Percentiles rank a stretch among this genome's conserved stretches.
phyloP scores from a whole-genome alignment of 2,113 vertebrate species.

The Bettongia penicillata region DNA sequence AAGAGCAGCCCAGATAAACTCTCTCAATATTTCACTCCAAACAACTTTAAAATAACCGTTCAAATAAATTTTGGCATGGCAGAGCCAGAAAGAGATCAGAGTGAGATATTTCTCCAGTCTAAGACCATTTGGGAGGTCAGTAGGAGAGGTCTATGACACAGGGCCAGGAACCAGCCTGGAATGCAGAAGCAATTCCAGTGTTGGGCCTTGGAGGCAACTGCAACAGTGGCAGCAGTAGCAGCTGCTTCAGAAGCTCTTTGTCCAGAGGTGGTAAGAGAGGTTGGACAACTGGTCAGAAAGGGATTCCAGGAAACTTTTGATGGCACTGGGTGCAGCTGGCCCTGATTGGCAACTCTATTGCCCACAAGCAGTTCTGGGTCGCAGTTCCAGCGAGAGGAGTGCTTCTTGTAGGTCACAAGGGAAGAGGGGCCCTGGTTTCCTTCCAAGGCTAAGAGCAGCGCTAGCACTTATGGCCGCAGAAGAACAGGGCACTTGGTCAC shows the following conservation, averaged over 20 bases:
- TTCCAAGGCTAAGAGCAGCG: not conserved
- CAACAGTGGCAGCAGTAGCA: not conserved
- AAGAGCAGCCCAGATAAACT: not conserved
- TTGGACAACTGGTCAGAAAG: not conserved
- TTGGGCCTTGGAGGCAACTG: not conserved
- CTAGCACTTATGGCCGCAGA: not conserved
- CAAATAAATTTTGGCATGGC: not conserved
- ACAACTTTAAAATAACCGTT: not conserved
- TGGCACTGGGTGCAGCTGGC: not conserved
- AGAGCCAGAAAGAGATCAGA: not conserved
- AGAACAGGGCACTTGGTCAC: not conserved
- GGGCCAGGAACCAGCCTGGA: not conserved
- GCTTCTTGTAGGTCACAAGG: not conserved
- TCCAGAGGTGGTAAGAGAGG: not conserved
- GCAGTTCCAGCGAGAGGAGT: not conserved
- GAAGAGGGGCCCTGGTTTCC: not conserved
- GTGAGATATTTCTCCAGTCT: not conserved
- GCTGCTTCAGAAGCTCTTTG: not conserved
- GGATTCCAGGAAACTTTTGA: not conserved
- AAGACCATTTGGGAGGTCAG: not conserved
- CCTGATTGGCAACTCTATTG: not conserved
- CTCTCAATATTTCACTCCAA: not conserved
- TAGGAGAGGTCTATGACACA: not conserved
- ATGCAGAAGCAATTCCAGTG: not conserved
- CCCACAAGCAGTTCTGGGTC: not conserved